Percentiles rank a stretch among this genome's conserved stretches.
Evolutionary conservation across 2,113 vertebrate genomes (phyloP).

Genomic region (Cheirogaleus medius): DNA sequence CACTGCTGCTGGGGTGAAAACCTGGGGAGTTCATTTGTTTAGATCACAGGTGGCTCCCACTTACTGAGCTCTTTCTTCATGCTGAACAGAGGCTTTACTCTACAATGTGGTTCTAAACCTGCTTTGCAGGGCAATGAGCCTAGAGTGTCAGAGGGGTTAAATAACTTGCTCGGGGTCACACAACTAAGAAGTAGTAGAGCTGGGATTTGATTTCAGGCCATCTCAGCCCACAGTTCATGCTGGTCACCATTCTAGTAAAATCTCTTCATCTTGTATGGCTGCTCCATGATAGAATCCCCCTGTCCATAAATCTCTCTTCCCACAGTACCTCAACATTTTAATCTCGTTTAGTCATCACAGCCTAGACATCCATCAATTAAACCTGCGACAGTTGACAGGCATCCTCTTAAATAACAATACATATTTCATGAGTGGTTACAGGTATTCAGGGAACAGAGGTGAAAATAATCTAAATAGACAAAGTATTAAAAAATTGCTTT

Average conservation of each 20-base stretch:
- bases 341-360: neutral
- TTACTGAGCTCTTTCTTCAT: neutral
- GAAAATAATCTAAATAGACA: constrained; percentile 13
- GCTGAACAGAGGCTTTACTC: neutral
- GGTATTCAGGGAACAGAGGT: neutral
- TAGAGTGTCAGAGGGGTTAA: neutral
- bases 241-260: neutral
- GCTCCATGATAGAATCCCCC: neutral
- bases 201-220: neutral
- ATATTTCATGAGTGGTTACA: neutral
- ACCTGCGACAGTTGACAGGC: neutral
- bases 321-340: neutral
- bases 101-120: neutral
- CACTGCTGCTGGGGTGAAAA: neutral
- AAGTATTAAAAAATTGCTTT: neutral
- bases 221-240: neutral
- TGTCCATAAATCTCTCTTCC: neutral
- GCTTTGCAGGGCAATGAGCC: neutral
- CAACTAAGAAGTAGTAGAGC: neutral
- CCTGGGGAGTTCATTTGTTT: neutral
- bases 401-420: constrained; percentile 11
- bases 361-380: neutral
- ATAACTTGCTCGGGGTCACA: neutral
- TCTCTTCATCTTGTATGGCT: neutral
- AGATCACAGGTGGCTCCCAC: neutral